phyloP scores from a whole-genome alignment of 2,113 vertebrate species.

The Andinoacara biseriatus region DNA sequence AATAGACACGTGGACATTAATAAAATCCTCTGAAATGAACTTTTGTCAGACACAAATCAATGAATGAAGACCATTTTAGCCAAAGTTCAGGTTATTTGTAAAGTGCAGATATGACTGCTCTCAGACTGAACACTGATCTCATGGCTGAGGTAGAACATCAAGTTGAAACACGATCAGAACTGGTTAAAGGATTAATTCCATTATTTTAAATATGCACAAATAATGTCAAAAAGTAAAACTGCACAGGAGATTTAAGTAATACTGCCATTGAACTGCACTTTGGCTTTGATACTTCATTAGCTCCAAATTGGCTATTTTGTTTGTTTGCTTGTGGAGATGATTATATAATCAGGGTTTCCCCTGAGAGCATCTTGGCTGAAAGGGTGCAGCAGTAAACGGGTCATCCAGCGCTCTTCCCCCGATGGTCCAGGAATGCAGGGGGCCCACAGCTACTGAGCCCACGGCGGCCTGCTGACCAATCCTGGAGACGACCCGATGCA shows the following conservation, averaged over 20 bases:
- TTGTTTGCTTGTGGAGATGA: not conserved
- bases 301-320: conserved; percentile 9
- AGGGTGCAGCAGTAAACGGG: conserved; percentile 88
- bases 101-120: conserved; percentile 20
- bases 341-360: conserved; percentile 65
- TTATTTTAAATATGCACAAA: conserved; percentile 25
- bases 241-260: not conserved
- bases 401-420: conserved; percentile 80
- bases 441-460: conserved; percentile 86
- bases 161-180: not conserved
- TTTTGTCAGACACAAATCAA: not conserved
- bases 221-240: not conserved
- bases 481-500: conserved; percentile 91
- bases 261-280: conserved; percentile 24
- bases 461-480: conserved; percentile 86
- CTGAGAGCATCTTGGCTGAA: conserved; percentile 85
- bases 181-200: not conserved
- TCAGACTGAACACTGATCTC: conserved; percentile 1
- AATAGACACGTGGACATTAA: not conserved
- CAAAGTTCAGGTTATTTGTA: conserved; percentile 5
- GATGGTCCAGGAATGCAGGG: conserved; percentile 88
- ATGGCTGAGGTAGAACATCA: conserved; percentile 64
- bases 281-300: not conserved
- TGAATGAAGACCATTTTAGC: not conserved
- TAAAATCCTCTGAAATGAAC: not conserved